A percentile compares a stretch with the other conserved stretches of the same genome.
Conservation (phyloP, 2,797 vertebrate genomes). For the Heterohyrax brucei region DNA sequence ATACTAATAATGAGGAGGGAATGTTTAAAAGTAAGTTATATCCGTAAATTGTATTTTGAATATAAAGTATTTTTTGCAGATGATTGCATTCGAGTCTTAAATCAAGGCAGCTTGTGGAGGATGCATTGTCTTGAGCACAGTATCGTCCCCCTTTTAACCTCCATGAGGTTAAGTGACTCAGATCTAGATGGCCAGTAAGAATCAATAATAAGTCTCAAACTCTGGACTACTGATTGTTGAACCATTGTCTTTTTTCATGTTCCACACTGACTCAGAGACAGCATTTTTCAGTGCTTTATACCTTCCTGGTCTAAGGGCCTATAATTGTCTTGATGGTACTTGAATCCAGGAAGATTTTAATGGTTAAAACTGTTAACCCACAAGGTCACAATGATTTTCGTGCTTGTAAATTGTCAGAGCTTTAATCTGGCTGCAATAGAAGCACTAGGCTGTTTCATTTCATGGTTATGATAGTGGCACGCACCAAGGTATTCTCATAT, state of each 20-base stretch:
- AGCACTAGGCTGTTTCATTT: neutral
- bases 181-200: neutral
- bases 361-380: neutral
- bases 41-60: neutral
- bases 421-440: neutral
- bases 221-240: no score
- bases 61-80: neutral
- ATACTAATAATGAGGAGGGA: neutral
- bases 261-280: no score
- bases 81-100: slow-evolving; percentile 45
- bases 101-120: neutral
- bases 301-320: neutral
- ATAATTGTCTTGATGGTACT: neutral
- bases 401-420: neutral
- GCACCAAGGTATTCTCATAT: neutral
- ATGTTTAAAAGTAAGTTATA: slow-evolving; percentile 45
- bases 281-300: neutral
- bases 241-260: neutral
- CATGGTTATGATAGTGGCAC: neutral
- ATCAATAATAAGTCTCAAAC: neutral
- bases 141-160: neutral
- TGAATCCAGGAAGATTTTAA: neutral
- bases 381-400: neutral
- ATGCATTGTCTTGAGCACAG: neutral
- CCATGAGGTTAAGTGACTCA: neutral